A percentile compares a stretch with the other conserved stretches of the same genome.
Evolutionary conservation across 53 echinoderm and acorn worm genomes (phyloP).

Genomic region (Mesocentrotus franciscanus): DNA sequence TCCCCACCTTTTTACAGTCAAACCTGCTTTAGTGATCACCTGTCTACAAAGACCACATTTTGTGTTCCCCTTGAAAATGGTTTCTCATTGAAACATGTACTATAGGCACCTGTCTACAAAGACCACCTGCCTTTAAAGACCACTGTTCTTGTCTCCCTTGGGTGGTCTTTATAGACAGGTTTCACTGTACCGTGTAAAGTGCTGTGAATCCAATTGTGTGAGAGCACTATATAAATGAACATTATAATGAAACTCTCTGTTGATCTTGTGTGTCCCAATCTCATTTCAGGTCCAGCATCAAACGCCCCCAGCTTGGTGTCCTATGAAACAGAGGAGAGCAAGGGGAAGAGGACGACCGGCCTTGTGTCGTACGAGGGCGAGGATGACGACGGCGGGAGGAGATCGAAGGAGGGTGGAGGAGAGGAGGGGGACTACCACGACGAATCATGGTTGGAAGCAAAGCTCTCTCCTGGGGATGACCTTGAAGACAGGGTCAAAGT

Average conservation of each 20-base stretch:
- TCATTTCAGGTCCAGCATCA: not conserved
- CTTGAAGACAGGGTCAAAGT: conserved; percentile 54
- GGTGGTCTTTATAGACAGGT: too few species aligned
- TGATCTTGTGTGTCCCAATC: not conserved
- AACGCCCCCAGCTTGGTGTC: conserved; percentile 11
- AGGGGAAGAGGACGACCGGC: not conserved
- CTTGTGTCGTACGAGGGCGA: conserved; percentile 46
- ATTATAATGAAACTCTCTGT: not conserved
- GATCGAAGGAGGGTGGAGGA: not conserved
- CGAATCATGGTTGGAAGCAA: not conserved
- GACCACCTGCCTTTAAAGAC: too few species aligned
- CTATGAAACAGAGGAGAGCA: not conserved
- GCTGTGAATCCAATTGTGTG: too few species aligned
- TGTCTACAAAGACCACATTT: too few species aligned
- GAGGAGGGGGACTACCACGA: not conserved
- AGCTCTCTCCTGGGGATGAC: conserved; percentile 38
- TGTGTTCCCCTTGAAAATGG: too few species aligned
- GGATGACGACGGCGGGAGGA: conserved; percentile 30
- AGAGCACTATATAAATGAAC: too few species aligned
- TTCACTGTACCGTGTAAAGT: too few species aligned
- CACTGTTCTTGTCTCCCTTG: too few species aligned
- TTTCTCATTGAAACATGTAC: too few species aligned
- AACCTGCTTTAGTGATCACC: too few species aligned
- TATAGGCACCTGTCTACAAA: too few species aligned
- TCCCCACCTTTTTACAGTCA: too few species aligned